Percentiles rank a stretch among this genome's conserved stretches.
phyloP scores from a whole-genome alignment of 2,888 invertebrate genomes.

The Laspeyria flexula region DNA sequence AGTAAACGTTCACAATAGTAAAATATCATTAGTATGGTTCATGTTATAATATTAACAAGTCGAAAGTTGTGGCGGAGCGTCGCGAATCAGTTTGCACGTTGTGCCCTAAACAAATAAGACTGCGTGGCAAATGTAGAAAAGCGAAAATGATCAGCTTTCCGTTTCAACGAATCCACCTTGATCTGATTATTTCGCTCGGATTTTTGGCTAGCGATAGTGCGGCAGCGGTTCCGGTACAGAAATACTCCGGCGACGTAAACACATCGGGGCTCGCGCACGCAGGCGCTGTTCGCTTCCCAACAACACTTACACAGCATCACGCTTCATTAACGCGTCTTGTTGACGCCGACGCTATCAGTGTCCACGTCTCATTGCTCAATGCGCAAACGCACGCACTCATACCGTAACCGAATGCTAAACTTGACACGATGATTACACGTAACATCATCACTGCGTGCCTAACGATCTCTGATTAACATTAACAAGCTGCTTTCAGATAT shows the following conservation, averaged over 20 bases:
- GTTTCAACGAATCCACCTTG: conserved; percentile 66
- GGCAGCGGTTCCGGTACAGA: conserved; percentile 76
- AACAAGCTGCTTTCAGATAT: conserved; percentile 7
- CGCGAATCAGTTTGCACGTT: conserved; percentile 26
- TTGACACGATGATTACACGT: conserved; percentile 10
- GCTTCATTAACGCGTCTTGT: conserved; percentile 27
- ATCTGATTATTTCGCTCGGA: conserved; percentile 72
- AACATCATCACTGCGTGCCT: conserved; percentile 5
- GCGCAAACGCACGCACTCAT: conserved; percentile 6
- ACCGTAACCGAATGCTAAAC: conserved; percentile 5
- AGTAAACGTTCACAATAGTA: background rate
- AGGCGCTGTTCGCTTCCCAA: conserved; percentile 28
- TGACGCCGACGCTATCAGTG: conserved; percentile 12
- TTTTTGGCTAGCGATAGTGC: conserved; percentile 74
- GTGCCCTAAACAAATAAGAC: conserved; percentile 6
- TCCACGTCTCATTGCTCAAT: background rate
- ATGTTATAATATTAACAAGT: conserved; percentile 5
- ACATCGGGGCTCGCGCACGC: conserved; percentile 43
- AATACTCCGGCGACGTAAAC: conserved; percentile 78
- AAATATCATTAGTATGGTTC: background rate
- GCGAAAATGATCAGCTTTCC: conserved; percentile 43
- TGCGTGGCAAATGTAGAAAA: conserved; percentile 27
- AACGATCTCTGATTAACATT: conserved; percentile 4
- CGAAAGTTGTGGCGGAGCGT: conserved; percentile 1
- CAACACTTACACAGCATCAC: conserved; percentile 34